These are phyloP conservation scores for Helogale parvula DNA, from an alignment of 2,113 vertebrate species.

Conservation along the genomic window DNA sequence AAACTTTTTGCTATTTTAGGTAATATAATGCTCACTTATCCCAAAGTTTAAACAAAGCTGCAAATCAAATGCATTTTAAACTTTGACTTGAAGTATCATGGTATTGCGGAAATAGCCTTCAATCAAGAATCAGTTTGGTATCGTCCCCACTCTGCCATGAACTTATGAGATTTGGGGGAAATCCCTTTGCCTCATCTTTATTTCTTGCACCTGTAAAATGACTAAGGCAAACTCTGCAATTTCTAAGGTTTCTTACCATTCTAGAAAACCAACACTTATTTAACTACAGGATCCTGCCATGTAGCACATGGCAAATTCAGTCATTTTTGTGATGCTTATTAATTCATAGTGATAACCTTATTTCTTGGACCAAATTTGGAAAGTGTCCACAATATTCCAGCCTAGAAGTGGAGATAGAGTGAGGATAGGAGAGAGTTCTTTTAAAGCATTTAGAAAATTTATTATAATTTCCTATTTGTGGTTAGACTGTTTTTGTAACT, in stretches of 20 bases:
- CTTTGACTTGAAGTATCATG: background rate
- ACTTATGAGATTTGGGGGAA: background rate
- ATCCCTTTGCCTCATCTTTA: background rate
- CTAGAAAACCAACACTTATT: background rate
- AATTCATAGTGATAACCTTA: background rate
- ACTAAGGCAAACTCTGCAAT: background rate
- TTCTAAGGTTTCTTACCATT: slow-evolving; percentile 14
- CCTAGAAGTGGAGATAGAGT: background rate
- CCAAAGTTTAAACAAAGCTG: background rate
- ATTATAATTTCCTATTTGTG: background rate
- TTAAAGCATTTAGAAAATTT: background rate
- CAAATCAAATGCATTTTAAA: background rate
- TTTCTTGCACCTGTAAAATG: background rate
- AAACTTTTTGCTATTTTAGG: background rate
- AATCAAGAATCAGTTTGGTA: background rate
- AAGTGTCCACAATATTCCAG: slow-evolving; percentile 18
- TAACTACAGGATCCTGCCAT: background rate
- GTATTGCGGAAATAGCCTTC: background rate
- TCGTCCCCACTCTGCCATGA: background rate
- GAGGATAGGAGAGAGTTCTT: background rate
- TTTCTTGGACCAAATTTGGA: slow-evolving; percentile 10
- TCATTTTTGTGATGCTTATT: background rate
- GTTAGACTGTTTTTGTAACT: slow-evolving; percentile 11
- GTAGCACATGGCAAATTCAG: background rate
- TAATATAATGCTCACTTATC: background rate